Percentiles rank a stretch among this genome's conserved stretches.
Evolutionary conservation across 2,888 invertebrate genomes (phyloP).

Genomic region (Synanthedon formicaeformis): DNA sequence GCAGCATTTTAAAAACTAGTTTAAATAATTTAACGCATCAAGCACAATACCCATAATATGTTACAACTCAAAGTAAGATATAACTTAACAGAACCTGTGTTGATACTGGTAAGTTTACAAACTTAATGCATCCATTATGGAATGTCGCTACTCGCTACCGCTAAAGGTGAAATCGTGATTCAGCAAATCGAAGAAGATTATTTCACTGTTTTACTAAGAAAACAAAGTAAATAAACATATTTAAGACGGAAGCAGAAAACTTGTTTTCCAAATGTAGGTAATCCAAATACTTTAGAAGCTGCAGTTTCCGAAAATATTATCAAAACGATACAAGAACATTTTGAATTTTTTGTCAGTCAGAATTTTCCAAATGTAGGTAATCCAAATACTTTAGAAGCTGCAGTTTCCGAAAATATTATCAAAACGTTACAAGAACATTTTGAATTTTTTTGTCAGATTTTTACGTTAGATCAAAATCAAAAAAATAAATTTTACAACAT

Average conservation of each 20-base stretch:
- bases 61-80: too few species aligned
- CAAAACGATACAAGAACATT: too few species aligned
- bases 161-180: constrained; percentile 38
- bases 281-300: background rate
- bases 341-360: too few species aligned
- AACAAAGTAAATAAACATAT: constrained; percentile 1
- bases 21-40: too few species aligned
- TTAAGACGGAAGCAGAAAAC: background rate
- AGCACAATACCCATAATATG: too few species aligned
- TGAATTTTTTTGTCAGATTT: too few species aligned
- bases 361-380: background rate
- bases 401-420: too few species aligned
- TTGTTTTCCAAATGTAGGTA: background rate
- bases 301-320: too few species aligned
- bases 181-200: constrained; percentile 25
- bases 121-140: constrained; percentile 32
- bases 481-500: too few species aligned
- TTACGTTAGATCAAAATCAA: too few species aligned
- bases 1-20: too few species aligned
- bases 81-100: constrained; percentile 2
- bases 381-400: background rate
- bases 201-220: constrained; percentile 13
- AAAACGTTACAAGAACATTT: too few species aligned
- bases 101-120: constrained; percentile 17
- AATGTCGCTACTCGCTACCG: constrained; percentile 19